These are phyloP conservation scores for Tolmerus cingulatus DNA, from an alignment of 2,888 invertebrate genomes.

Conservation along the genomic window DNA sequence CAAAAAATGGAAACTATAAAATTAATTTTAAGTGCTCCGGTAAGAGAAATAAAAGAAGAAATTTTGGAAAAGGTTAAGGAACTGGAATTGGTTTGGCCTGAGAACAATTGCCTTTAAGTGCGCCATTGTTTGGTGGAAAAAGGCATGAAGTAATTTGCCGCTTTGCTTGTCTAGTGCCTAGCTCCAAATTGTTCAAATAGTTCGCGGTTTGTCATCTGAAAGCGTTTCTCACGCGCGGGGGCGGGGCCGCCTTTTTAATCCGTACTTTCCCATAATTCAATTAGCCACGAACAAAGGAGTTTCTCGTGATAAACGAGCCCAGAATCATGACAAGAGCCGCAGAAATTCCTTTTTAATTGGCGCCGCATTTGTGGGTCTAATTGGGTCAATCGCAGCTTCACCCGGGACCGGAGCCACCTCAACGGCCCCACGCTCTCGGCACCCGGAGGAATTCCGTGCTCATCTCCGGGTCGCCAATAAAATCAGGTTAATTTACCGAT, in stretches of 20 bases:
- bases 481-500: background rate
- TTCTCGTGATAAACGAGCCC: background rate
- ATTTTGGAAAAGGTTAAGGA: background rate
- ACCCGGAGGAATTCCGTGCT: background rate
- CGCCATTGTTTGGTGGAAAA: background rate
- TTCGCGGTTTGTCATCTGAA: background rate
- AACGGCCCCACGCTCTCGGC: background rate
- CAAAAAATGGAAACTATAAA: background rate
- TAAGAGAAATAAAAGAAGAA: background rate
- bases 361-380: background rate
- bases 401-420: background rate
- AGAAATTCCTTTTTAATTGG: slow-evolving; percentile 31
- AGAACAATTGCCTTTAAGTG: background rate
- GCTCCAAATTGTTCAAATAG: background rate
- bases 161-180: background rate
- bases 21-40: background rate
- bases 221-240: background rate
- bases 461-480: background rate
- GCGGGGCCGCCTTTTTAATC: background rate
- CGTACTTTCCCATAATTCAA: slow-evolving; percentile 32
- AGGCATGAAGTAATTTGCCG: background rate
- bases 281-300: background rate
- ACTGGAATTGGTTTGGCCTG: background rate
- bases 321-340: background rate
- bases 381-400: slow-evolving; percentile 15